Base-by-base conservation (phyloP, 2,113 vertebrate genomes). In the Pygathrix nemaeus region DNA sequence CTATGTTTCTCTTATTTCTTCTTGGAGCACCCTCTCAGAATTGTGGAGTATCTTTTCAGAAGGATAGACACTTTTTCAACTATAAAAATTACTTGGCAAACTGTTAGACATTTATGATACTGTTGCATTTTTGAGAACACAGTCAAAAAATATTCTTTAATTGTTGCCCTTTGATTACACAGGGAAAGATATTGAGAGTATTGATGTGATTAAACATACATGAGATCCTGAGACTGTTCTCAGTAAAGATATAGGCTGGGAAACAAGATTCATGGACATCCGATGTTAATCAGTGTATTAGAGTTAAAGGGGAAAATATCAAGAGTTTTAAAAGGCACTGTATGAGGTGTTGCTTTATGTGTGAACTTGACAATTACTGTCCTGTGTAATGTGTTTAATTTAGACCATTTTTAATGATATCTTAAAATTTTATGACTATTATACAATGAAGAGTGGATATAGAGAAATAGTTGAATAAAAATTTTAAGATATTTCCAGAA, bases 391-490 rank as follows among this genome's bases (percentile, higher is more conserved):
- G 18, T 94, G 35, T 88, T 97, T 96, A 64, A 76, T 61, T 89
- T 90, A 72, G 64, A 82, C 61, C 27, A 13, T 75, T 84, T 94
- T 91, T 94, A 87, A 68, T 91, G 43, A 59, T 93, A 48, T 80
- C 90, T 88, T 79, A 83, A 27, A 50, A 30, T 82, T 96, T 86
- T 94, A 50, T 83, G 9, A 78, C n/a, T 38, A 52, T 92, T 95
- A 21, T 50, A 92, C 14, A 79, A 35, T 93, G 88, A 90, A 92
- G 80, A 88, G 48, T 35, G 23, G 14, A 20, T 94, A 32, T 73
- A 95, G 76, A 96, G 61, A 91, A 95, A 91, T 30, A 73, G 48
- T 93, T 72, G 61, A 90, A 40, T 81, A 86, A 78, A 92, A 75
- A 81, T 72, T 90, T 94, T 4, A 90, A 68, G 83, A 18, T 93